phyloP scores from a whole-genome alignment of 2,888 invertebrate genomes.

The Rhabditophanes sp. region DNA sequence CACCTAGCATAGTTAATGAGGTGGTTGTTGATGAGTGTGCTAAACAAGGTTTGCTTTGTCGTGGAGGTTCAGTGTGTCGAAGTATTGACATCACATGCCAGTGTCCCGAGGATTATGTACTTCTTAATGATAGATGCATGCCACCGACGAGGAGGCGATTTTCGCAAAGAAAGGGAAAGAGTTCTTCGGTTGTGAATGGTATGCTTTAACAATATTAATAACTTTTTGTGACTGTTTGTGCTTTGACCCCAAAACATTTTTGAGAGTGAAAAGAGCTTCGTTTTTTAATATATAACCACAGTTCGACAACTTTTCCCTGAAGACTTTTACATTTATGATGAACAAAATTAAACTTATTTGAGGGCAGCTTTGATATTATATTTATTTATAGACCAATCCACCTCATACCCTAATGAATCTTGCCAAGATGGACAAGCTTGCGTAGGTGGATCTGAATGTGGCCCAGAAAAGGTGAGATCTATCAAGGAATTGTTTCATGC shows the following conservation, averaged over 20 bases:
- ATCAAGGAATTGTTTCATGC: constrained; percentile 8
- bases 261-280: background rate
- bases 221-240: constrained; percentile 1
- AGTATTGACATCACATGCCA: constrained; percentile 32
- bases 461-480: constrained; percentile 5
- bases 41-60: constrained; percentile 22
- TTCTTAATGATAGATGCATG: constrained; percentile 34
- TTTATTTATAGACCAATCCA: constrained; percentile 14
- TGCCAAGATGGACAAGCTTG: constrained; percentile 36
- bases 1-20: background rate
- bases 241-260: constrained; percentile 3
- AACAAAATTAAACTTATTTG: constrained; percentile 3
- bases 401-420: constrained; percentile 30
- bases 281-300: too few relatives aligned
- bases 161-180: constrained; percentile 7
- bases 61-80: constrained; percentile 33
- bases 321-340: too few relatives aligned
- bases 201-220: constrained; percentile 2
- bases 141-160: constrained; percentile 13
- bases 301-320: too few relatives aligned
- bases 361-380: background rate
- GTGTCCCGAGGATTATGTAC: constrained; percentile 27
- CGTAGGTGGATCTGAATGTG: constrained; percentile 29
- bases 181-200: constrained; percentile 3
- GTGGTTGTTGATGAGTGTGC: constrained; percentile 14